phyloP scores from a whole-genome alignment of 2,797 vertebrate species.

The Xerus rutilus region DNA sequence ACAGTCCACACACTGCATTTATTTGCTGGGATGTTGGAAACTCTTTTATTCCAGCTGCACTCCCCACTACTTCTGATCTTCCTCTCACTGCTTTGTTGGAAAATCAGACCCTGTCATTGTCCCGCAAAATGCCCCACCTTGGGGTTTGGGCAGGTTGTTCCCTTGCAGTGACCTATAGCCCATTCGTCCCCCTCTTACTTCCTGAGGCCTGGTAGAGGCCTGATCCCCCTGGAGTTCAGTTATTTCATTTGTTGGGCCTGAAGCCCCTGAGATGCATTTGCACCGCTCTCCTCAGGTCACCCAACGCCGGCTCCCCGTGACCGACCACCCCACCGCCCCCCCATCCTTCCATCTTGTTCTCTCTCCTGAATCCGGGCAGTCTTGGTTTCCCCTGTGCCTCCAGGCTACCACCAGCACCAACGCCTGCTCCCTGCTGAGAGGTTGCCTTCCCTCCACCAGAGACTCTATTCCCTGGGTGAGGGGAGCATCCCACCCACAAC shows the following conservation, averaged over 20 bases:
- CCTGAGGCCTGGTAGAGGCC: background rate
- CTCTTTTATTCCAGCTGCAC: background rate
- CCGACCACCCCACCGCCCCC: too few relatives aligned
- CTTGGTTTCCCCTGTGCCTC: background rate
- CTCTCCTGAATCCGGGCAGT: background rate
- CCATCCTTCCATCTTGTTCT: background rate
- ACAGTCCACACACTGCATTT: background rate
- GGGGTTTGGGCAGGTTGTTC: background rate
- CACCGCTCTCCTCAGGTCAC: background rate
- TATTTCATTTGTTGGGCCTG: background rate
- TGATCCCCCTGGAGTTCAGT: background rate
- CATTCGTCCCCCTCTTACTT: background rate
- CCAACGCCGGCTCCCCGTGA: too few relatives aligned
- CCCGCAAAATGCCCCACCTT: too few relatives aligned
- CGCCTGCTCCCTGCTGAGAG: fast-evolving
- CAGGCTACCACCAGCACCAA: background rate
- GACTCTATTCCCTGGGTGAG: too few relatives aligned
- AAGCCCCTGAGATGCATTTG: background rate
- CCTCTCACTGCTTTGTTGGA: background rate
- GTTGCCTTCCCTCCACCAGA: background rate
- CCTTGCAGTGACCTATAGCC: background rate
- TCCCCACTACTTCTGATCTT: background rate
- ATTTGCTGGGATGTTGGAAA: background rate
- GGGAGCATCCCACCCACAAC: background rate
- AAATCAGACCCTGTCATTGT: background rate